Base-by-base conservation (phyloP, 2,888 invertebrate species). In the Cordilura impudica region DNA sequence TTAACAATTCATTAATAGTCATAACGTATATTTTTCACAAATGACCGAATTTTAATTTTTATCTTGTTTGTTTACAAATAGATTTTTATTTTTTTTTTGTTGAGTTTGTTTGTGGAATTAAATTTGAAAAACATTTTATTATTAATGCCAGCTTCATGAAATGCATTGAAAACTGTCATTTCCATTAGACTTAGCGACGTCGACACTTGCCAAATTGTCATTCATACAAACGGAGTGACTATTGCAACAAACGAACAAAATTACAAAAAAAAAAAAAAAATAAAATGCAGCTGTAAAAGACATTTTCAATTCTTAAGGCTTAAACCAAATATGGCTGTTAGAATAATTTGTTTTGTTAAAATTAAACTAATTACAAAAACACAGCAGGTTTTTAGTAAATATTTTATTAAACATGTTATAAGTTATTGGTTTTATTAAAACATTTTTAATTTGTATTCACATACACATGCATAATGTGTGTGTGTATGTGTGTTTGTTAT, bases 1-100 rank as follows among this genome's bases (percentile, higher is more conserved):
- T 79, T 75, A 79, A 75, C 67, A 75, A 75, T 79, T 75, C 79
- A 75, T 75, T 79, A 75, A 71, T 75, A 67, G 56, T 23, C 75
- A 66, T 29, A 69, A 73, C 21, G 39, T 70, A 29, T 31, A 35
- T 67, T 72, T 63, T 21, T 10, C 45, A 18, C 26, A 47, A 56
- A 35, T 58, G 71, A 45, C 45, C 21, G 66, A 61, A 49, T 49
- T 63, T n/a, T n/a, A n/a, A n/a, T n/a, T 61, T 51, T 70, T 23
- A 8, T 12, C 8, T 12, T 61, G 45, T 23, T 39, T 4, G 39
- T 19, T 19, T 58, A 19, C 14, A 54, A 54, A 5, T 19, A 49
- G 16, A 51, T 5, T 29, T 29, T 29, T 6, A 29, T 8, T 29
- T 29, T 4, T n/a, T n/a, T n/a, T n/a, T n/a, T n/a, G n/a, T n/a